These are phyloP conservation scores for Poeciliopsis turneri DNA, from an alignment of 2,797 vertebrate species.

Conservation along the genomic window DNA sequence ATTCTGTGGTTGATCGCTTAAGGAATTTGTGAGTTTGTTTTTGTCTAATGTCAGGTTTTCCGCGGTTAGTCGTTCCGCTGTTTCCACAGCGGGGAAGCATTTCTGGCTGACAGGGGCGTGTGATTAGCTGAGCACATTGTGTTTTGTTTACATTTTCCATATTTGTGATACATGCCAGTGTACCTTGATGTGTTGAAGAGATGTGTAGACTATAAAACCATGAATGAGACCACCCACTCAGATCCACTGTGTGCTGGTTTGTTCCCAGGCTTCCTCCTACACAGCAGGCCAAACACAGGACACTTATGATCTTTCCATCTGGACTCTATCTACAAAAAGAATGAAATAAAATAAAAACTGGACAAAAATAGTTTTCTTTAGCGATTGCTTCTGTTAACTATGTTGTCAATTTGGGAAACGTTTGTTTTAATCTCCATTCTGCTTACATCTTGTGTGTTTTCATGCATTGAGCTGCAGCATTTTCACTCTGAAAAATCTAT, in stretches of 20 bases:
- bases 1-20: conserved; percentile 54
- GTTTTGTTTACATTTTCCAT: conserved; percentile 20
- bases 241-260: conserved; percentile 38
- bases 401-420: conserved; percentile 21
- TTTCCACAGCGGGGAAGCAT: conserved; percentile 58
- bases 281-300: conserved; percentile 46
- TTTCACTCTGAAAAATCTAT: not conserved
- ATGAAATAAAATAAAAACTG: conserved; percentile 28
- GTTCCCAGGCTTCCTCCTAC: conserved; percentile 45
- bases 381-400: conserved; percentile 22
- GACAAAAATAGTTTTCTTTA: conserved; percentile 45
- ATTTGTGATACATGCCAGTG: conserved; percentile 20
- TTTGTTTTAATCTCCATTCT: not conserved
- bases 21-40: conserved; percentile 38
- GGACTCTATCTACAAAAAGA: conserved; percentile 47
- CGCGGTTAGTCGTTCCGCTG: conserved; percentile 53
- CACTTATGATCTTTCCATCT: conserved; percentile 41
- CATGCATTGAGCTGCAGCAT: not conserved
- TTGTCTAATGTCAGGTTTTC: conserved; percentile 34
- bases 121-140: conserved; percentile 42
- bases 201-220: conserved; percentile 35
- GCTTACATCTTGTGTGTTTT: conserved; percentile 19
- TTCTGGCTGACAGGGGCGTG: conserved; percentile 60
- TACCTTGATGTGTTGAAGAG: conserved; percentile 14
- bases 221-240: conserved; percentile 63